phyloP scores from a whole-genome alignment of 2,888 invertebrate genomes.

The Leucoptera coffeella region DNA sequence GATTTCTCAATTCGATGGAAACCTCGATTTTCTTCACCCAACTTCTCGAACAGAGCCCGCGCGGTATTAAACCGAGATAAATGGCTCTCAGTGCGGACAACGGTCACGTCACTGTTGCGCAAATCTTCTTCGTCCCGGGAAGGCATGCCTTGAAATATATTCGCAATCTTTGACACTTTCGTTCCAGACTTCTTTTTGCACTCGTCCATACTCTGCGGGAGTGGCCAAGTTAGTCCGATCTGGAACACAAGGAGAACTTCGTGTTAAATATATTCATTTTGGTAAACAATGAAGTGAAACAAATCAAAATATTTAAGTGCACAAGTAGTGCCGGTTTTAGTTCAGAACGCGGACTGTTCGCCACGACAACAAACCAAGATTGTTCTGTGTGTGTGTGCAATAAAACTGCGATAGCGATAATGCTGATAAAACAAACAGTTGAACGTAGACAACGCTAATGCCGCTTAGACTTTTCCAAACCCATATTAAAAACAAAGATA shows the following conservation, averaged over 20 bases:
- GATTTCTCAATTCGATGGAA: slow-evolving; percentile 51
- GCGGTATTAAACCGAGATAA: slow-evolving; percentile 89
- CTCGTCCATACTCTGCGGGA: slow-evolving; percentile 60
- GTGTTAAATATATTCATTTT: no score
- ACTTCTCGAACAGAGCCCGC: slow-evolving; percentile 83
- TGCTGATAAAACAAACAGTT: slow-evolving; percentile 23
- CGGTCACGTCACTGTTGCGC: slow-evolving; percentile 58
- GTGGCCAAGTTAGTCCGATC: slow-evolving; percentile 45
- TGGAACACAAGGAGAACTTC: slow-evolving; percentile 23
- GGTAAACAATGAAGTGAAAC: no score
- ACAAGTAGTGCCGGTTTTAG: slow-evolving; percentile 20
- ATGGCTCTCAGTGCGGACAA: slow-evolving; percentile 83
- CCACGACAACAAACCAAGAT: slow-evolving; percentile 21
- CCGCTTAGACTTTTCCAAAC: no score
- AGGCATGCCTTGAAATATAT: slow-evolving; percentile 78
- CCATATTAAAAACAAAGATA: no score
- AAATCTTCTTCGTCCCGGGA: slow-evolving; percentile 49
- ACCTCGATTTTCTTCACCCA: slow-evolving; percentile 68
- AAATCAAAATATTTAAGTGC: no score
- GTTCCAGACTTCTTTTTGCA: slow-evolving; percentile 55
- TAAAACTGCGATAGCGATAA: slow-evolving; percentile 46
- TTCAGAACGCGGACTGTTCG: slow-evolving; percentile 21
- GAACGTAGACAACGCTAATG: background rate
- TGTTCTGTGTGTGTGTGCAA: slow-evolving; percentile 35
- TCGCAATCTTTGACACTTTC: slow-evolving; percentile 88